These are phyloP conservation scores for Drosophila subpulchrella DNA, from an alignment of 1,140 invertebrate species.

Conservation along the genomic window DNA sequence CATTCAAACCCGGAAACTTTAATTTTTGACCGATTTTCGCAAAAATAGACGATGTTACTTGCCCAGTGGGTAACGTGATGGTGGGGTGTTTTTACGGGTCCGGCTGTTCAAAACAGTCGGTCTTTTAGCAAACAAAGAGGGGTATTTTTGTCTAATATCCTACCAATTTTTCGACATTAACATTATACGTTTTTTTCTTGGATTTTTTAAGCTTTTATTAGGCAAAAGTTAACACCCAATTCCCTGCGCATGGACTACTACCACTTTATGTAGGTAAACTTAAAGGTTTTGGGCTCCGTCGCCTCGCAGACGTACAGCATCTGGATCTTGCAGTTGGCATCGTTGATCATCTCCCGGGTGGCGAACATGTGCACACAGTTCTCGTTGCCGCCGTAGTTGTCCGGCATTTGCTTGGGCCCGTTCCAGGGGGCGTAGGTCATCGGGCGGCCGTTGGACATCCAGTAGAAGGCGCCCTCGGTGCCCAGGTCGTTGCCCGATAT, in stretches of 20 bases:
- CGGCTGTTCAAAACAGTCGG: no score
- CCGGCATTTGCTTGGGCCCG: slow-evolving; percentile 66
- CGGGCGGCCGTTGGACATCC: slow-evolving; percentile 63
- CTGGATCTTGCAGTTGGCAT: slow-evolving; percentile 74
- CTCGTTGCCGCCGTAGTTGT: slow-evolving; percentile 74
- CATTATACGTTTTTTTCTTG: no score
- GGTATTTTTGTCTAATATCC: no score
- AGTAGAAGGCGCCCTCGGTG: slow-evolving; percentile 70
- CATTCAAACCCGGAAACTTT: no score
- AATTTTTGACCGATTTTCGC: no score
- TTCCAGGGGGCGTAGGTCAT: slow-evolving; percentile 71
- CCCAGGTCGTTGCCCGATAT: slow-evolving; percentile 70
- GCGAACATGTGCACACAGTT: slow-evolving; percentile 75
- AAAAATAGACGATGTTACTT: no score
- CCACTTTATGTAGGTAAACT: slow-evolving; percentile 73
- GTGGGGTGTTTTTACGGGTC: no score
- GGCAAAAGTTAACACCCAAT: not conserved
- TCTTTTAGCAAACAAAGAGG: no score
- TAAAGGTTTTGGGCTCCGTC: slow-evolving; percentile 70
- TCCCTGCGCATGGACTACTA: slow-evolving; percentile 6
- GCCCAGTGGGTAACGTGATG: no score
- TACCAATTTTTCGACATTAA: no score
- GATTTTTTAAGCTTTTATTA: not conserved
- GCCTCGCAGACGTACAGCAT: slow-evolving; percentile 71
- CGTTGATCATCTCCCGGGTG: slow-evolving; percentile 66